phyloP scores from a whole-genome alignment of 2,797 vertebrate genomes.

The Stomatorhinus walkeri region DNA sequence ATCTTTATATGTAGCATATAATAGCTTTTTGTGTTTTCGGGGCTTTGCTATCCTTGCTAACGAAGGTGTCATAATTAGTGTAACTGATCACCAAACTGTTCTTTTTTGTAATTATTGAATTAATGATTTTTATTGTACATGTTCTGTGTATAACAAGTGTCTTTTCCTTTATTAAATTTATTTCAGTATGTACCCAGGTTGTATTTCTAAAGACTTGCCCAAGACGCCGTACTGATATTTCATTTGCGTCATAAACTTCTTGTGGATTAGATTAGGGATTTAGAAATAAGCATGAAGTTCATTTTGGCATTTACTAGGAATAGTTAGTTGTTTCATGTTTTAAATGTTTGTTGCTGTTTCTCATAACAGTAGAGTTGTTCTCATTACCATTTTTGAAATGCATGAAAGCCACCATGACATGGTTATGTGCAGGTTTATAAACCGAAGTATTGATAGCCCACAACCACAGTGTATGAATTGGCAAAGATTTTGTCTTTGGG shows the following conservation, averaged over 20 bases:
- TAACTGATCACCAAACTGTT: constrained; percentile 3
- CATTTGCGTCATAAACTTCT: neutral
- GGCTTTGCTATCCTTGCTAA: neutral
- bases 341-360: neutral
- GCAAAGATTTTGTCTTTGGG: neutral
- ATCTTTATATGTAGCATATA: neutral
- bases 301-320: neutral
- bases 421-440: neutral
- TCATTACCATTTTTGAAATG: neutral
- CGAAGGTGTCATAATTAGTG: neutral
- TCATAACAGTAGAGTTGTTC: neutral
- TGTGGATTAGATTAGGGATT: neutral
- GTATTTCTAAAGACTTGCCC: neutral
- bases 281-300: neutral
- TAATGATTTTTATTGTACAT: constrained; percentile 17
- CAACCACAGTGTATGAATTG: neutral
- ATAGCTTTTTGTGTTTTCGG: neutral
- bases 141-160: constrained; percentile 20
- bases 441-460: neutral
- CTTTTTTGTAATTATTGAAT: constrained; percentile 8
- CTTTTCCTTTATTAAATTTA: constrained; percentile 22
- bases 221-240: neutral
- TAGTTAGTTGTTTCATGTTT: neutral
- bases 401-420: neutral
- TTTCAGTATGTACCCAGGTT: neutral